Evolutionary conservation across 2,113 vertebrate species (phyloP), one percentile per base, ranked within the genome.

Genomic region (Chionomys nivalis): DNA sequence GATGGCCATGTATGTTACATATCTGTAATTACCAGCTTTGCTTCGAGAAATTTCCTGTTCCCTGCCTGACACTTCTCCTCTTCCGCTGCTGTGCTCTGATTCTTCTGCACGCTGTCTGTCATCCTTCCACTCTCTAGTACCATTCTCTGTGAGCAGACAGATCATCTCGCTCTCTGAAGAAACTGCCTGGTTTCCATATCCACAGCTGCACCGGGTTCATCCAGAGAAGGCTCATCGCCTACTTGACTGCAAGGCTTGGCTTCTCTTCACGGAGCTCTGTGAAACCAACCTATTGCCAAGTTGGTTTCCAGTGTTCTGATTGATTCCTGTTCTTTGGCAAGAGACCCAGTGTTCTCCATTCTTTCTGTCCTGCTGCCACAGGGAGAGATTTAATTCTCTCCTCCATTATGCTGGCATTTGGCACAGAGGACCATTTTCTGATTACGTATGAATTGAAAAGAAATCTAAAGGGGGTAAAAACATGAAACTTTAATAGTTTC

Each of bases 341-440:
- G 49, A 86, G 52, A 7, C 77, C 28, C 33, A 31, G 31, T 52
- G 49, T 65, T 94, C 79, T 70, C 70, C 81, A 11, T 75, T 87
- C 42, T 70, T 95, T 87, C 93, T 90, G 47, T 13, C 39, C 47
- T 63, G 24, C 68, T 65, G 10, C 26, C 55, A 78, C 28, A 1
- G 66, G 63, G 73, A 83, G 72, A 81, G 42, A 61, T 89, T 68
- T 44, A 78, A 85, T 96, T 89, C n/a, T 95, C n/a, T 7, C n/a
- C 16, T 87, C 63, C 2, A 1, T 78, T 89, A 65, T 94, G 58
- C 33, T 16, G 9, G 86, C 63, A 8, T 87, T 81, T 55, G 44
- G 16, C 72, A 63, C 73, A 12, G 70, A 91, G 23, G 66, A 75
- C 89, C 28, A 89, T 89, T 83, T 93, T 94, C 65, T 91, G 36